Conservation (phyloP, 2,113 vertebrate genomes). For the Mola mola region DNA sequence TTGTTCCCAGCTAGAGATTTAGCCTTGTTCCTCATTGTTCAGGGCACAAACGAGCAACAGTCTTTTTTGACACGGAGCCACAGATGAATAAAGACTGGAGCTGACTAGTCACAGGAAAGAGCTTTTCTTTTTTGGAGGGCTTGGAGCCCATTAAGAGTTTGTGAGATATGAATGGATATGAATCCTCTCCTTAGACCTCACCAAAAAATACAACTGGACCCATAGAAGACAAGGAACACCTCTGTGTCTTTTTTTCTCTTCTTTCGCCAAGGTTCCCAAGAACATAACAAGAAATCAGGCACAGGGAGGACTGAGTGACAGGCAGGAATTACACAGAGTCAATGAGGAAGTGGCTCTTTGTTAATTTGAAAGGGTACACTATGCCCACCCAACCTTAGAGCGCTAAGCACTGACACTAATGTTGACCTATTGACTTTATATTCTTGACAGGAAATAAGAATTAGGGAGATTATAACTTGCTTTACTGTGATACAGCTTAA, state of each 20-base stretch:
- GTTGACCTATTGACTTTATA: constrained; percentile 66
- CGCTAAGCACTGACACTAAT: constrained; percentile 60
- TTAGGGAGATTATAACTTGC: too few species aligned
- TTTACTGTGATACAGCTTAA: neutral
- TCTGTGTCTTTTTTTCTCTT: constrained; percentile 77
- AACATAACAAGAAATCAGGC: constrained; percentile 73
- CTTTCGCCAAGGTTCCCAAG: constrained; percentile 68
- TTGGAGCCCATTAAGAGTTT: constrained; percentile 92
- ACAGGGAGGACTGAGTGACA: constrained; percentile 72
- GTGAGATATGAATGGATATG: constrained; percentile 87
- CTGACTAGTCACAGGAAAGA: constrained; percentile 95
- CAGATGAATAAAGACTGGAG: constrained; percentile 97
- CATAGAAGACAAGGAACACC: constrained; percentile 70
- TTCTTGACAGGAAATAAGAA: constrained; percentile 23
- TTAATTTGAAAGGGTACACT: constrained; percentile 66
- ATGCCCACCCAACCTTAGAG: constrained; percentile 63
- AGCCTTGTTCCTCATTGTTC: constrained; percentile 97
- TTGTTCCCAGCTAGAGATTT: constrained; percentile 98
- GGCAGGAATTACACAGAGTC: constrained; percentile 76
- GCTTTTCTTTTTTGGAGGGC: constrained; percentile 90
- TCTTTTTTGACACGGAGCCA: constrained; percentile 99
- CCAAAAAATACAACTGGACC: constrained; percentile 71
- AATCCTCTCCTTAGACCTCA: constrained; percentile 79
- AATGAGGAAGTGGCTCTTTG: constrained; percentile 80
- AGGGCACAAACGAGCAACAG: constrained; percentile 97